Base-by-base conservation (phyloP, 2,113 vertebrate species). In the Ancistrus triradiatus region DNA sequence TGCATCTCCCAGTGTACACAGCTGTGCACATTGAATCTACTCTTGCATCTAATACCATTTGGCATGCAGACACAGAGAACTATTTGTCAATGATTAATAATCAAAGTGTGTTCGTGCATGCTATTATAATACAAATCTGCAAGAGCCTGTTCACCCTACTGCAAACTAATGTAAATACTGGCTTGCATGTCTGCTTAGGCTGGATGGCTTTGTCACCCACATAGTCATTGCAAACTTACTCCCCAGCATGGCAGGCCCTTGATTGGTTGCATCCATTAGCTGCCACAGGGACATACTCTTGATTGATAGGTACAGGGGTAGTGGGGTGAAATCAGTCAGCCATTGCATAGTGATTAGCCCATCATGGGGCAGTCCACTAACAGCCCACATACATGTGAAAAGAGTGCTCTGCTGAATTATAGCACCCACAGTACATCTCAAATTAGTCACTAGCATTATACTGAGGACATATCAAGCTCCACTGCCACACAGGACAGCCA, bases 271-370 rank as follows among this genome's bases (percentile, higher is more conserved):
- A 22, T 59, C 17, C 15, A 17, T 28, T 28, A 18, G 65, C 70
- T 63, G 65, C 44, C 22, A 28, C 57, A 24, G 65, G 27, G 61
- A 58, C 28, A 40, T 10, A 2, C 19, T 56, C 15, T 42, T 69
- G 69, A 68, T 42, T 72, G 73, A 75, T 63, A 70, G 51, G 55
- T 18, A 49, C 44, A 50, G 48, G 19, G 59, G 24, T 37, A 40
- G 46, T 19, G 59, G 47, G 40, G 51, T 31, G 51, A 70, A 43
- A 40, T 28, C n/a, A 18, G 49, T 68, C 50, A 50, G 42, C 50
- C 50, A 46, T 33, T 21, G 22, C 56, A 18, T 40, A 59, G 53
- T 43, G 35, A 70, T 70, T 59, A 68, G 42, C 55, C 49, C 48
- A 49, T 68, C 43, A 42, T 33, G 15, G 37, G 19, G 22, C 43